These are phyloP conservation scores for Euglossa dilemma DNA, from an alignment of 1,140 invertebrate species.

Conservation along the genomic window DNA sequence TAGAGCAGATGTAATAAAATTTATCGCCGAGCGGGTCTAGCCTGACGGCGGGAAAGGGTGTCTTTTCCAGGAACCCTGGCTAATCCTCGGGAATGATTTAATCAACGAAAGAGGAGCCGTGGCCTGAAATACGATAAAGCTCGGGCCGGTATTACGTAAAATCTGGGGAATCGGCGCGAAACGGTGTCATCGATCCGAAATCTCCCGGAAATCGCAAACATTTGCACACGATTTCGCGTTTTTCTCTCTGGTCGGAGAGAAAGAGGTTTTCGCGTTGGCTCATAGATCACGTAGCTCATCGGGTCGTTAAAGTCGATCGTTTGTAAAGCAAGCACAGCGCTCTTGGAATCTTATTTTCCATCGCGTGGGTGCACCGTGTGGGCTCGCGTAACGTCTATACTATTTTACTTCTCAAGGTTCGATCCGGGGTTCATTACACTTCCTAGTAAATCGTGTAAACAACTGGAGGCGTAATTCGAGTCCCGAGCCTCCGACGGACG, in stretches of 20 bases:
- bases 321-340: slow-evolving; percentile 16
- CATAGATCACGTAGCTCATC: slow-evolving; percentile 46
- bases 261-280: slow-evolving; percentile 29
- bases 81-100: background rate
- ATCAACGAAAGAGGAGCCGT: background rate
- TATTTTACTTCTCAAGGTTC: slow-evolving; percentile 12
- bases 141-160: background rate
- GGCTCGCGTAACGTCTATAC: slow-evolving; percentile 23
- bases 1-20: slow-evolving; percentile 10
- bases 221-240: slow-evolving; percentile 9
- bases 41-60: background rate
- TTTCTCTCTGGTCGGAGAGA: slow-evolving; percentile 1
- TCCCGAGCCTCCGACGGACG: no score
- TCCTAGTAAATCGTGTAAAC: background rate
- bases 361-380: slow-evolving; percentile 59
- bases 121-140: background rate
- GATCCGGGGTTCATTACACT: slow-evolving; percentile 48
- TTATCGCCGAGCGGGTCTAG: background rate
- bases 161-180: background rate
- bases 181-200: background rate
- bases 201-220: slow-evolving; percentile 34
- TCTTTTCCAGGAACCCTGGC: no score
- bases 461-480: no score
- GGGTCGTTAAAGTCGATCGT: slow-evolving; percentile 60
- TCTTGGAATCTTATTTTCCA: slow-evolving; percentile 49